Conservation (phyloP, 2,113 vertebrate genomes). For the Sinocyclocheilus grahami region DNA sequence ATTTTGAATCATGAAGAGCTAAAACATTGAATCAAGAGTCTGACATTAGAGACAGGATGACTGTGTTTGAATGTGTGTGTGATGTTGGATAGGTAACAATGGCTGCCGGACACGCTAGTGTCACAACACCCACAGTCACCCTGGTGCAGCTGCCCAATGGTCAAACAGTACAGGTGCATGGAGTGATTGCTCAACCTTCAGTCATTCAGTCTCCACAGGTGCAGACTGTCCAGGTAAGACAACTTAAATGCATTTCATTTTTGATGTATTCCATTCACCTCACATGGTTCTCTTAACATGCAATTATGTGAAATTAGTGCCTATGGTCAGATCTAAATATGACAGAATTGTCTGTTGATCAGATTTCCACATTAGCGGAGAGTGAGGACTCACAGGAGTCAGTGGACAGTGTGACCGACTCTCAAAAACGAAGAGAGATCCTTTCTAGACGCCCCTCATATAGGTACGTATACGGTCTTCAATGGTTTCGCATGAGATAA, state of each 20-base stretch:
- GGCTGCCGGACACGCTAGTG: constrained; percentile 86
- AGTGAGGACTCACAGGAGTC: constrained; percentile 99
- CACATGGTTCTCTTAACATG: background rate
- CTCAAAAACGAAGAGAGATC: constrained; percentile 97
- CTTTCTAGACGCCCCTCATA: constrained; percentile 96
- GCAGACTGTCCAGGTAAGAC: constrained; percentile 93
- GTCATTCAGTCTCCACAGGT: constrained; percentile 98
- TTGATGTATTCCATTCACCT: background rate
- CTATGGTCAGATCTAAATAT: background rate
- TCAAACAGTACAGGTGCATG: constrained; percentile 97
- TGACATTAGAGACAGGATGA: background rate
- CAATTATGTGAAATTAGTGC: background rate
- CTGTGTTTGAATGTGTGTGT: background rate
- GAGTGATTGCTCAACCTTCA: constrained; percentile 97
- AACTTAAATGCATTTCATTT: background rate
- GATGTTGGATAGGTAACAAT: constrained; percentile 84
- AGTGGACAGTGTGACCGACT: constrained; percentile 96
- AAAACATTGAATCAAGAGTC: background rate
- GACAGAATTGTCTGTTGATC: constrained; percentile 23
- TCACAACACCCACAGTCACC: constrained; percentile 89
- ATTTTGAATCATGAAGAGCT: background rate
- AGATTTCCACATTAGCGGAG: constrained; percentile 97
- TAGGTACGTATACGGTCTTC: constrained; percentile 75
- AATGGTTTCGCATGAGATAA: background rate
- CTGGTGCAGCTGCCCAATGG: constrained; percentile 97